Base-by-base conservation (phyloP, 2,113 vertebrate genomes). In the Tenrec ecaudatus region DNA sequence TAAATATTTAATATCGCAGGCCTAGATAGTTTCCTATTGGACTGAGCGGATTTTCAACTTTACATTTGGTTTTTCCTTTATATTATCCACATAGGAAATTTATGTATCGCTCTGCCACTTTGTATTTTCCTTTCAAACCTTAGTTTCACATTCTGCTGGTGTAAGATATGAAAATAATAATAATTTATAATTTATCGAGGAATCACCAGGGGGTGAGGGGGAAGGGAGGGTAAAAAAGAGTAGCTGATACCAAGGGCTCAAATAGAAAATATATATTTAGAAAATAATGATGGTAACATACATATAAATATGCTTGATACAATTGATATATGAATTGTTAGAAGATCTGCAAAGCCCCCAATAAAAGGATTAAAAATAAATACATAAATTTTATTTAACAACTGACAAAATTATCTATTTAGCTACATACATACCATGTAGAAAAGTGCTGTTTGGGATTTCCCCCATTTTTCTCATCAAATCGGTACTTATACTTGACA, bases 391-490 rank as follows among this genome's bases (percentile, higher is more conserved):
- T 73, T 64, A 85, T 95, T 95, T 92, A 89, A 58, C 87, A 77
- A 82, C 86, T 94, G 86, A 94, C 40, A 95, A 88, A 89, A 38
- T 73, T 40, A 64, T 22, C 87, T 89, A 60, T 79, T 93, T 62
- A 89, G 84, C 38, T 85, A 78, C 1, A 0, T 20, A 62, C 15
- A 64, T 68, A 66, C 33, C 90, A 81, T 86, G 78, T 86, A 76
- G 23, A 73, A 73, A 95, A 93, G 85, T 88, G 53, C 33, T 86
- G 12, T 60, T 82, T 62, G 43, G 95, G 19, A 40, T 40, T 89
- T 88, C 73, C 82, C 89, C 83, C 94, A 93, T 94, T 66, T 87
- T 95, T 92, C 83, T 77, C 86, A 73, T 84, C 95, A 89, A 89
- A 78, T 89, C 7, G 0, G 57, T 81, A 92, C 53, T 96, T 97